Evolutionary conservation across 2,888 invertebrate genomes (phyloP), one percentile per base, ranked within the genome.

Genomic region (Tinea pellionella): DNA sequence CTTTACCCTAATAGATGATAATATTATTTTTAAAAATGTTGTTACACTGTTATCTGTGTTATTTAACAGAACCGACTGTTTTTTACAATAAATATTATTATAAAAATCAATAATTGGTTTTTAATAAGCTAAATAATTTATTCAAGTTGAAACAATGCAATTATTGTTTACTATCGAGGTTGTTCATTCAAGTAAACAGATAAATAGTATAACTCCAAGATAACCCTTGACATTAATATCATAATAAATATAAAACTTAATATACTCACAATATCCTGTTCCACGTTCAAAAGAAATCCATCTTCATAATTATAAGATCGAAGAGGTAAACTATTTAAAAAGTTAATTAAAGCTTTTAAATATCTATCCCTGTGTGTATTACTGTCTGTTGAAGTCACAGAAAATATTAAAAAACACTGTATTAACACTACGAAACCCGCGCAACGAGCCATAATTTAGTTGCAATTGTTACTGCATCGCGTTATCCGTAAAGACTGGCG

Each of bases 321-420:
- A 65, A 83, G 74, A 55, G 87, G 83, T 63, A 84, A 73, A 65
- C 77, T 77, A 71, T 89, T 89, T 64, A 88, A 76, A 71, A 82
- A 79, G 37, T 83, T 68, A 63, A 89, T 66, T 64, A 89, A 82
- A 63, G 70, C 77, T 73, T 69, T 75, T 62, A 75, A 73, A 61
- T 80, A 67, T 61, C 73, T 78, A 24, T 70, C 70, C 63, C 74
- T 75, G 63, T 67, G 70, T 60, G 72, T 73, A 47, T 65, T 59
- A 68, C 67, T 72, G 61, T 84, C 77, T 63, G 76, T 70, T 55
- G 68, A 72, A 68, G 74, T 59, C 1, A n/a, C n/a, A 29, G 47
- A 61, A 30, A 66, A 65, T 66, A 73, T 60, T 64, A 79, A 64
- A 64, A 71, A 61, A 59, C 64, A 68, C 43, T 63, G 62, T 62